Percentiles rank a stretch among this genome's conserved stretches.
These are phyloP conservation scores for Bombylius major DNA, from an alignment of 2,888 invertebrate species.

Conservation along the genomic window DNA sequence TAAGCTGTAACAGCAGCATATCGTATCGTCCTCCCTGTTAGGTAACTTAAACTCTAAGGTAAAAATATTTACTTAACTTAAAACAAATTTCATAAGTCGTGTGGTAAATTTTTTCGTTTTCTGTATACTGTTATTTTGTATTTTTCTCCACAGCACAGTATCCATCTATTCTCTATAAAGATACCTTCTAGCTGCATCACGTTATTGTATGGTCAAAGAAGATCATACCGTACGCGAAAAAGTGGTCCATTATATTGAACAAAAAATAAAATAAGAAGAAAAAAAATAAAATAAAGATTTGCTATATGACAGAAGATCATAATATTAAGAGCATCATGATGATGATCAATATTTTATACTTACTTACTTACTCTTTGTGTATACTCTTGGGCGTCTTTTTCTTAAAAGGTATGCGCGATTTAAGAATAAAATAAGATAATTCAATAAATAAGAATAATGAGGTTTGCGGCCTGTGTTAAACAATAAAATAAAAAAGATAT, in stretches of 20 bases:
- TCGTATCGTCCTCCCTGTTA: not conserved
- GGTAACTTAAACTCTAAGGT: not conserved
- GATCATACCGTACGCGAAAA: too few species aligned
- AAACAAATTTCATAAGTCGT: too few species aligned
- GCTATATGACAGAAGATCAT: not conserved
- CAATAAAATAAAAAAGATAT: too few species aligned
- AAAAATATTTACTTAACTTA: not conserved
- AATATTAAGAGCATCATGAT: too few species aligned
- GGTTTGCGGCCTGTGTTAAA: not conserved
- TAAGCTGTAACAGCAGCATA: not conserved
- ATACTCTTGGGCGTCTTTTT: not conserved
- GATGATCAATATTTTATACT: not conserved
- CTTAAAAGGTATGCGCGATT: constrained; percentile 1
- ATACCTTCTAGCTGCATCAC: too few species aligned
- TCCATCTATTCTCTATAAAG: too few species aligned
- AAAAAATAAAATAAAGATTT: not conserved
- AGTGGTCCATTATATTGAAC: too few species aligned
- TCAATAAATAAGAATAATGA: constrained; percentile 12
- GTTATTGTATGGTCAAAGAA: too few species aligned
- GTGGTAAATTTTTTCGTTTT: too few species aligned
- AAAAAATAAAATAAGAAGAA: not conserved
- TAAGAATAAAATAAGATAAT: constrained; percentile 3
- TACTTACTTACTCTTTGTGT: not conserved
- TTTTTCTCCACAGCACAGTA: too few species aligned
- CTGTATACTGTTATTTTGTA: too few species aligned